phyloP scores from a whole-genome alignment of 1,140 invertebrate species.

The Thaumetopoea pityocampa region DNA sequence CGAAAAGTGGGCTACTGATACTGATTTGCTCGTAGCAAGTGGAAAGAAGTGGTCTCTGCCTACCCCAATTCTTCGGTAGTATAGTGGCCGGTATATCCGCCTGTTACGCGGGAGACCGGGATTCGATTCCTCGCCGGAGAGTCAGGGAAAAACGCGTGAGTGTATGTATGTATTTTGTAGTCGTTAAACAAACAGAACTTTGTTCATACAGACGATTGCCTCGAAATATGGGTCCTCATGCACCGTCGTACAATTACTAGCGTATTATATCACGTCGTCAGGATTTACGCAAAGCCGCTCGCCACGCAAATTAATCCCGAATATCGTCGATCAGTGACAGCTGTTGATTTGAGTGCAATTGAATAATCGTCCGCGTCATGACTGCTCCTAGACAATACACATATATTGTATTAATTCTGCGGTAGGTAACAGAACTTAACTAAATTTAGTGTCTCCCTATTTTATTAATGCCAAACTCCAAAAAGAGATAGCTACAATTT shows the following conservation, averaged over 20 bases:
- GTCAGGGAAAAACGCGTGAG: constrained; percentile 8
- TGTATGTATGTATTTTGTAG: constrained; percentile 13
- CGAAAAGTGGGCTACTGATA: not conserved
- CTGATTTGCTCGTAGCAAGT: too few relatives aligned
- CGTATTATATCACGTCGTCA: constrained; percentile 30
- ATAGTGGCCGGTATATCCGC: too few relatives aligned
- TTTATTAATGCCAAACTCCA: too few relatives aligned
- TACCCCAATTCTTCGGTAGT: too few relatives aligned
- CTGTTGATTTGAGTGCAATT: constrained; percentile 50
- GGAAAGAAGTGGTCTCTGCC: too few relatives aligned
- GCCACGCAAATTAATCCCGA: constrained; percentile 51
- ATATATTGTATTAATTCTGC: constrained; percentile 7
- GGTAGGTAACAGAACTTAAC: too few relatives aligned
- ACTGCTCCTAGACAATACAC: constrained; percentile 17
- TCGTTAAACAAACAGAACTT: constrained; percentile 10
- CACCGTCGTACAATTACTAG: constrained; percentile 37
- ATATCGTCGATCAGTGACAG: constrained; percentile 46
- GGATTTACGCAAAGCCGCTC: constrained; percentile 53
- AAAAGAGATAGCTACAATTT: too few relatives aligned
- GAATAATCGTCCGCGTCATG: constrained; percentile 47
- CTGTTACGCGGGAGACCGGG: too few relatives aligned
- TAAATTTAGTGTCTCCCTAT: too few relatives aligned
- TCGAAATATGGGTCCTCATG: not conserved
- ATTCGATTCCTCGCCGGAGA: constrained; percentile 9
- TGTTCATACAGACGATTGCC: constrained; percentile 1